Evolutionary conservation across 2,113 vertebrate genomes (phyloP), one percentile per base, ranked within the genome.

Genomic region (Gila orcuttii): DNA sequence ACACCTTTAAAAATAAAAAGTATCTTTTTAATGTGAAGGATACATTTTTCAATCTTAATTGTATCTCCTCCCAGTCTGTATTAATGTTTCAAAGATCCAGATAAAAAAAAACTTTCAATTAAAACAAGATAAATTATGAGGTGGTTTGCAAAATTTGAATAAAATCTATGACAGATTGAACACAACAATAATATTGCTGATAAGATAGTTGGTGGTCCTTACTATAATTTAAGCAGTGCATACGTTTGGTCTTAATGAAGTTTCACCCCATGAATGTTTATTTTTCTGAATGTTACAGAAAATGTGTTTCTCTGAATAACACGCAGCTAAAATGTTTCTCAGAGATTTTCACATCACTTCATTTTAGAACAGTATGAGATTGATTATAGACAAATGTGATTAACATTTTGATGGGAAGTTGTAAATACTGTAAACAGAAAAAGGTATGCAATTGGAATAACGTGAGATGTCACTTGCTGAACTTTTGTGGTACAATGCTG

Each of bases 351-450:
- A 55, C 39, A 19, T 69, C 50, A 79, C 66, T n/a, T 52, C 55
- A 39, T 86, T 86, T 80, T 25, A 64, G 68, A 84, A 84, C 19
- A 6, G 66, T 55, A 47, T 33, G n/a, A 87, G 66, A 66, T 85
- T 23, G 25, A 60, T 62, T 59, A 15, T 55, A 33, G 60, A 87
- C 23, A 17, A 85, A 45, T 25, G 81, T 86, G 82, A 59, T 73
- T 69, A 69, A 82, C 59, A 52, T 86, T 93, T 91, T 94, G 90
- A 85, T 59, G 42, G 92, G 91, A 93, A 95, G 91, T 88, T 96
- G 95, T 96, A 96, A 95, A 96, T 96, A 96, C 87, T 95, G 92
- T 96, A 93, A 93, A 94, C 92, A 95, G 91, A 92, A 86, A 86
- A 91, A 89, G 92, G 89, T 93, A 93, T 91, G 94, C 94, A 92